These are phyloP conservation scores for Andrena chrysosceles DNA, from an alignment of 2,888 invertebrate species.

Conservation along the genomic window DNA sequence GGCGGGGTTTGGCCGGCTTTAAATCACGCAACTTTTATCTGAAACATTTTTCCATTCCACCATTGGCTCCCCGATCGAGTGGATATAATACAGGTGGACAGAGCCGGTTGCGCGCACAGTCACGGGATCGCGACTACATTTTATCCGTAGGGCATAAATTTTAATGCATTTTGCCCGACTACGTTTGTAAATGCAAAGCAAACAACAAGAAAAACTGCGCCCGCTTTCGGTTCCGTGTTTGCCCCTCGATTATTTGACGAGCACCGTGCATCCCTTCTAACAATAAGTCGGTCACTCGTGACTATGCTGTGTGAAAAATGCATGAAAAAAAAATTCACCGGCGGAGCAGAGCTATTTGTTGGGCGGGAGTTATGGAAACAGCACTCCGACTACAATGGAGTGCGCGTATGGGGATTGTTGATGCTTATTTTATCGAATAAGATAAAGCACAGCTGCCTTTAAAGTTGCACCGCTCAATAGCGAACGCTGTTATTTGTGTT, in stretches of 20 bases:
- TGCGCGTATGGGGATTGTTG: not conserved
- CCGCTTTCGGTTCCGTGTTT: not conserved
- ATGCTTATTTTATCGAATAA: not conserved
- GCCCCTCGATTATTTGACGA: conserved; percentile 26
- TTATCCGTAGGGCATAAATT: conserved; percentile 54
- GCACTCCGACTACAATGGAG: not conserved
- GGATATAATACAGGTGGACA: conserved; percentile 58
- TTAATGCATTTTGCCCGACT: conserved; percentile 48
- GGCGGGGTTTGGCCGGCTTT: conserved; percentile 16
- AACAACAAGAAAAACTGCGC: conserved; percentile 42
- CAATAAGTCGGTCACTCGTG: conserved; percentile 41
- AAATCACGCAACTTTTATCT: conserved; percentile 64
- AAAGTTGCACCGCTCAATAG: too few species aligned
- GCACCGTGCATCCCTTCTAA: not conserved
- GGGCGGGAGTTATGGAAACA: conserved; percentile 3
- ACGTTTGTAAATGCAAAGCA: conserved; percentile 41
- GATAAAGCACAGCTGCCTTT: not conserved
- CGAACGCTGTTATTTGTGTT: too few species aligned
- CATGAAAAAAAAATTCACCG: not conserved
- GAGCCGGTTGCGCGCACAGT: conserved; percentile 31
- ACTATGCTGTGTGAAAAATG: not conserved
- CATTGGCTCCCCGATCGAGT: conserved; percentile 55
- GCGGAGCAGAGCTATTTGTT: not conserved
- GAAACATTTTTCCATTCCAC: conserved; percentile 61
- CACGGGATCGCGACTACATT: conserved; percentile 43